Evolutionary conservation across 2,888 invertebrate species (phyloP).

Genomic region (Plemyria rubiginata): DNA sequence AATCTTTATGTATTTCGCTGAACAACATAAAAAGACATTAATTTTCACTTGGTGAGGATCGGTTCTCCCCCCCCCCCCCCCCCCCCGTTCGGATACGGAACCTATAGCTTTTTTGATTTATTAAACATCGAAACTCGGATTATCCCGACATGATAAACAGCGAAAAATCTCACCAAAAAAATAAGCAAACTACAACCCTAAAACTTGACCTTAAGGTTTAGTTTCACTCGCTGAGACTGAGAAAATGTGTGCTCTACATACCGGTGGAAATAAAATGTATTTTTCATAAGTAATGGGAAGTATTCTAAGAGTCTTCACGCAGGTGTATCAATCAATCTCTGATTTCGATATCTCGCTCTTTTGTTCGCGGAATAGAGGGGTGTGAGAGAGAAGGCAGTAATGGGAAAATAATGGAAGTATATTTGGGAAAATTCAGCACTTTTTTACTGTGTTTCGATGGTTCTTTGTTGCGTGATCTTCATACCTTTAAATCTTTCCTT

Average conservation of each 20-base stretch:
- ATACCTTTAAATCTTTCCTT: neutral
- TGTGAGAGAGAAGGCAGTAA: slow-evolving; percentile 42
- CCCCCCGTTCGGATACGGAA: slow-evolving; percentile 29
- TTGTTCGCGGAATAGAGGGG: slow-evolving; percentile 24
- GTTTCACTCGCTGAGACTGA: slow-evolving; percentile 9
- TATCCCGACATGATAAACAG: slow-evolving; percentile 43
- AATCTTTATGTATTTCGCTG: neutral
- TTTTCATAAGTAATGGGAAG: slow-evolving; percentile 37
- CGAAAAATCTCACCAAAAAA: slow-evolving; percentile 18
- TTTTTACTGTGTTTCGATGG: slow-evolving; percentile 26
- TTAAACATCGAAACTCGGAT: slow-evolving; percentile 41
- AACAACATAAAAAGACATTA: slow-evolving; percentile 20
- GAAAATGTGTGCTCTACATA: slow-evolving; percentile 23
- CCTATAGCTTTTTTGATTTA: slow-evolving; percentile 44
- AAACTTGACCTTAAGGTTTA: slow-evolving; percentile 6
- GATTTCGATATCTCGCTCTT: slow-evolving; percentile 51
- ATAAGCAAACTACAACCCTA: slow-evolving; percentile 28
- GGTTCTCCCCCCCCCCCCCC: slow-evolving; percentile 25
- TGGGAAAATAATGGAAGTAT: slow-evolving; percentile 48
- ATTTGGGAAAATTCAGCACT: slow-evolving; percentile 30
- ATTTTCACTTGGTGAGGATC: slow-evolving; percentile 29
- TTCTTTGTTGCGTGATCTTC: slow-evolving; percentile 7
- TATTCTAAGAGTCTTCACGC: slow-evolving; percentile 52
- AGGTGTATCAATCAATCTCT: slow-evolving; percentile 63
- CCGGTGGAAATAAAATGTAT: slow-evolving; percentile 19